Conservation (phyloP, 2,888 invertebrate genomes). For the Cosmorhoe ocellata region DNA sequence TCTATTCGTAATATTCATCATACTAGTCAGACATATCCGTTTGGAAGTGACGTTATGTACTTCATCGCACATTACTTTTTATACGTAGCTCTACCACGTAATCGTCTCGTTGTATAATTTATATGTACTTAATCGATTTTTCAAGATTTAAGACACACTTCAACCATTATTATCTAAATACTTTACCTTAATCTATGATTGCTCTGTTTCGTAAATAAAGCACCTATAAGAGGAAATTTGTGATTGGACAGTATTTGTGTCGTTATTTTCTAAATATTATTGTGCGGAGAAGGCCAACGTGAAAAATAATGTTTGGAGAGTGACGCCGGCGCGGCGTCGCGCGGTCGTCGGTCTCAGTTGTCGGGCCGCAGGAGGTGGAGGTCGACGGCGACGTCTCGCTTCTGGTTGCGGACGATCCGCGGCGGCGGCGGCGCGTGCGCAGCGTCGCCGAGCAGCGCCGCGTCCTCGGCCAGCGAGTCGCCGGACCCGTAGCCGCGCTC, state of each 20-base stretch:
- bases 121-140: conserved; percentile 43
- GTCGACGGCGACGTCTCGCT: conserved; percentile 75
- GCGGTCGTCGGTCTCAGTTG: conserved; percentile 46
- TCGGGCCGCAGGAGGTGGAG: conserved; percentile 75
- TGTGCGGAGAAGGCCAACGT: conserved; percentile 43
- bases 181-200: conserved; percentile 51
- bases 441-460: conserved; percentile 66
- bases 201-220: conserved; percentile 56
- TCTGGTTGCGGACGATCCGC: conserved; percentile 59
- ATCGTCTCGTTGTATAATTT: conserved; percentile 63
- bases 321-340: background rate
- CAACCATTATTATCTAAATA: conserved; percentile 37
- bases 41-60: conserved; percentile 47
- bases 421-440: conserved; percentile 52
- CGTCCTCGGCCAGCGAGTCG: conserved; percentile 77
- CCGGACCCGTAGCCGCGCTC: conserved; percentile 80
- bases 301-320: conserved; percentile 22
- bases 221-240: conserved; percentile 58
- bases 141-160: conserved; percentile 49
- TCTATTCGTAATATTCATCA: conserved; percentile 39
- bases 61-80: conserved; percentile 24
- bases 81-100: conserved; percentile 41
- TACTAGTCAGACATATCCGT: conserved; percentile 34
- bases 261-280: conserved; percentile 39
- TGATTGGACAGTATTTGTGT: conserved; percentile 49